These are phyloP conservation scores for Actenoides lindsayi DNA, from an alignment of 2,113 vertebrate species.

Conservation along the genomic window DNA sequence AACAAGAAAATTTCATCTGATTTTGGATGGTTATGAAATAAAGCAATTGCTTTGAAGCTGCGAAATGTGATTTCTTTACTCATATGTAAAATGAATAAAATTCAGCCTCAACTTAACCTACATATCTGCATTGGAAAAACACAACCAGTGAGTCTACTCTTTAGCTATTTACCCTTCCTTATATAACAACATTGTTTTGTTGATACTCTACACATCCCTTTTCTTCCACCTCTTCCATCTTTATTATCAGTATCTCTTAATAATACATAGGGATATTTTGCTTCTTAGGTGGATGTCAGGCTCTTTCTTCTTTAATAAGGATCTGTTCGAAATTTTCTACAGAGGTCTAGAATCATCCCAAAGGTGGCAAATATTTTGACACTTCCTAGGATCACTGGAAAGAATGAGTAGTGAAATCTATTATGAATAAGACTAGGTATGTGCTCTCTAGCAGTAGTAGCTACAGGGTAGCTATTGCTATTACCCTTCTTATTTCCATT, in stretches of 20 bases:
- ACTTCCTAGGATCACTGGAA: background rate
- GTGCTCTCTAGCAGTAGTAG: background rate
- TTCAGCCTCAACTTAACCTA: background rate
- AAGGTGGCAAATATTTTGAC: background rate
- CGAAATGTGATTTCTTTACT: background rate
- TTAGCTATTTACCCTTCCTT: background rate
- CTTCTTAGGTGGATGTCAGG: background rate
- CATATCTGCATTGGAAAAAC: background rate
- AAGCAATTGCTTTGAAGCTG: background rate
- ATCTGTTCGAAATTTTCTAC: background rate
- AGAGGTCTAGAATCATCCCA: background rate
- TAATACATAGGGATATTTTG: background rate
- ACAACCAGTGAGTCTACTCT: background rate
- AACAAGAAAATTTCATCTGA: slow-evolving; percentile 16
- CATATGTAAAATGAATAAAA: background rate
- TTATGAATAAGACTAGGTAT: background rate
- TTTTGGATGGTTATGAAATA: slow-evolving; percentile 15
- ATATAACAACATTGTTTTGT: background rate
- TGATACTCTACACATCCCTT: background rate
- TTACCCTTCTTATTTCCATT: background rate
- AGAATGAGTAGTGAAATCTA: background rate
- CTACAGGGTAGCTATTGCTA: background rate
- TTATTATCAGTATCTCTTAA: background rate
- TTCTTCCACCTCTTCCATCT: background rate
- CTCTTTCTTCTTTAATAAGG: background rate